Base-by-base conservation (phyloP, 2,797 vertebrate species). In the Sorex maritimensis region DNA sequence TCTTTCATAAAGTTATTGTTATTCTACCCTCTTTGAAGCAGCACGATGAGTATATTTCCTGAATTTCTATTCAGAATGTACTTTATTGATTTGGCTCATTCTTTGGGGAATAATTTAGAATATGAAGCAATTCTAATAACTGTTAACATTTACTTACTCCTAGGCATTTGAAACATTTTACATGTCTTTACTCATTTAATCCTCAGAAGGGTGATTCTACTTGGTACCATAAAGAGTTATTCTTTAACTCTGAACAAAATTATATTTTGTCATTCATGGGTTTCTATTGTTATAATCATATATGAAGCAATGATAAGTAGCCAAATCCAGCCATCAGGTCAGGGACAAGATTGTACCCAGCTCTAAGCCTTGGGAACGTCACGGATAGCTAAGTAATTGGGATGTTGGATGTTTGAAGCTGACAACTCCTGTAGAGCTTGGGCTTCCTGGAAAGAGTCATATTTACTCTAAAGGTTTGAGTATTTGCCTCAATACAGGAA, bases 1-100 rank as follows among this genome's bases (percentile, higher is more conserved):
- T 91, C 30, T 78, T 89, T 95, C 79, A 68, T 71, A 55, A 94
- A 91, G 38, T 81, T 89, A 74, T 65, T 71, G 38, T 81, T 89
- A 74, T 65, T 71, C 84, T 89, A 79, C 24, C 13, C 14, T 79
- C 55, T 92, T 9, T 8, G 55, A 69, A 17, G 55, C 28, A 85
- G 87, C 34, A 84, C 19, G 52, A 58, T 38, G 14, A 92, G 55
- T 77, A 93, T 61, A 91, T 93, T 84, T 12, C 44, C 24, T 80
- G 23, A 6, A 69, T 72, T 81, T 12, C 14, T 95, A 72, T 72
- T 63, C n/a, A 77, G 93, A 90, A 81, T 75, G 14, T n/a, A 79
- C 41, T 49, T 89, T 41, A 89, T 49, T 90, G 73, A 74, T 88
- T 68, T 55, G 55, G 78, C 24, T 87, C 75, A 49, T 61, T 88